Conservation (phyloP, 2,888 invertebrate species). For the Platynereis dumerilii region DNA sequence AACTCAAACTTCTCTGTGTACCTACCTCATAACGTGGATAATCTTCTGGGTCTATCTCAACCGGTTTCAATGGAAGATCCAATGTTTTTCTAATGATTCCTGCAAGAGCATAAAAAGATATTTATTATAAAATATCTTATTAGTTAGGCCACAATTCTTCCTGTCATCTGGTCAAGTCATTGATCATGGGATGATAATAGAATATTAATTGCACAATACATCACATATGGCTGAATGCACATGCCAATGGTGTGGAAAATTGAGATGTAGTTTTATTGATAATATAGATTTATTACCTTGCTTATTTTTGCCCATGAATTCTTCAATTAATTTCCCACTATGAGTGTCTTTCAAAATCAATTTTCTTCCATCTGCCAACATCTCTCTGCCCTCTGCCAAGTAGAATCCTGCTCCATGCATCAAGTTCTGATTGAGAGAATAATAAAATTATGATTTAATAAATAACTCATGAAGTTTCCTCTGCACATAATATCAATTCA, state of each 20-base stretch:
- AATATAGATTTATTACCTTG: constrained; percentile 1
- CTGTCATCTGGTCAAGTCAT: too few species aligned
- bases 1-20: too few species aligned
- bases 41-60: background rate
- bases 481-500: too few species aligned
- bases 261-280: too few species aligned
- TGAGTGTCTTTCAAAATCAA: constrained; percentile 51
- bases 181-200: too few species aligned
- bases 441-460: background rate
- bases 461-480: background rate
- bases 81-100: background rate
- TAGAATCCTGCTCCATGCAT: constrained; percentile 61
- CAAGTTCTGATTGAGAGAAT: constrained; percentile 46
- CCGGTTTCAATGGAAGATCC: too few species aligned
- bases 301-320: constrained; percentile 50
- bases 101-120: too few species aligned
- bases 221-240: too few species aligned
- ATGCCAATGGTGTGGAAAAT: too few species aligned
- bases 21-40: background rate
- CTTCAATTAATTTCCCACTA: constrained; percentile 55
- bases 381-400: constrained; percentile 45
- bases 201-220: too few species aligned
- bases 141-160: too few species aligned
- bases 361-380: constrained; percentile 48
- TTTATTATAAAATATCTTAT: too few species aligned